A percentile compares a stretch with the other conserved stretches of the same genome.
Conservation (phyloP, 2,113 vertebrate genomes). For the Phaethornis superciliosus region DNA sequence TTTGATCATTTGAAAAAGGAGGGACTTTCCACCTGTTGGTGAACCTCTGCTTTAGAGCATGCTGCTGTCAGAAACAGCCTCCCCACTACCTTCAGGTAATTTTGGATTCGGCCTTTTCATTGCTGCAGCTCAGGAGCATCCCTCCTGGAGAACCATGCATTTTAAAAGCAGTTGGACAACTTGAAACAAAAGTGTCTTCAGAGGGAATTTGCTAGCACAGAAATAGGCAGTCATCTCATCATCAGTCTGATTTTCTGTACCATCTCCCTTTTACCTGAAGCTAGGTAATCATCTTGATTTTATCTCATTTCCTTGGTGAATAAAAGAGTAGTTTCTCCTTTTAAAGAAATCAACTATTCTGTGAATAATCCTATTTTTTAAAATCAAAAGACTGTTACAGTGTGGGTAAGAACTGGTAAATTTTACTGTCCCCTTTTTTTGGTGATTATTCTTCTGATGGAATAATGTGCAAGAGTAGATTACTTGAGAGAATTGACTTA, state of each 20-base stretch:
- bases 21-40: not conserved
- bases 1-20: not conserved
- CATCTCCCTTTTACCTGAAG: slow-evolving; percentile 11
- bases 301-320: not conserved
- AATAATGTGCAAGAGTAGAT: not conserved
- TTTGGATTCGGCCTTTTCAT: not conserved
- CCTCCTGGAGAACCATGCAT: not conserved
- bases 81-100: fast-evolving
- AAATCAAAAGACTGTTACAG: not conserved
- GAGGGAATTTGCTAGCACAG: not conserved
- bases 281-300: not conserved
- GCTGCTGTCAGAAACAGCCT: not conserved
- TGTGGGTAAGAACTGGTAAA: not conserved
- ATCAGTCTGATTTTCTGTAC: not conserved
- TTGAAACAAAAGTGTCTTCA: not conserved
- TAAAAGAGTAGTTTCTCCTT: not conserved
- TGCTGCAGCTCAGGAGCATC: not conserved
- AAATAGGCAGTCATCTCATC: not conserved
- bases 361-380: slow-evolving; percentile 13
- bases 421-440: not conserved
- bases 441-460: not conserved
- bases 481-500: not conserved
- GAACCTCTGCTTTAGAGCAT: fast-evolving
- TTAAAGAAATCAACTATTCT: slow-evolving; percentile 26
- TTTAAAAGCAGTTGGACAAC: not conserved